Evolutionary conservation across 2,113 vertebrate genomes (phyloP).

Genomic region (Condylura cristata): DNA sequence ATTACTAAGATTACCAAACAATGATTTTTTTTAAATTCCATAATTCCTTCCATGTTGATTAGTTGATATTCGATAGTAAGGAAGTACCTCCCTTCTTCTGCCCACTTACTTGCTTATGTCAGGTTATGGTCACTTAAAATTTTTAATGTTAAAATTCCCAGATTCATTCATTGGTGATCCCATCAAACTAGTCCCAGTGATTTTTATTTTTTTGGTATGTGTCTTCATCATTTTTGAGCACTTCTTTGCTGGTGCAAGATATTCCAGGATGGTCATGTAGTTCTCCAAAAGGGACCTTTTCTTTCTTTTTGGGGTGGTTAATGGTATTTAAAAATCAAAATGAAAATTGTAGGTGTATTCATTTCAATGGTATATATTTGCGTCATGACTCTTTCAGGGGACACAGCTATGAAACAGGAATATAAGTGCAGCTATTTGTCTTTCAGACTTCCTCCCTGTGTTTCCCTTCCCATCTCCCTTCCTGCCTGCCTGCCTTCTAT

Average conservation of each 20-base stretch:
- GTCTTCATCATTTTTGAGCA: background rate
- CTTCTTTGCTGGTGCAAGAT: background rate
- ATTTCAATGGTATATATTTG: background rate
- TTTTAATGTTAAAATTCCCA: slow-evolving; percentile 24
- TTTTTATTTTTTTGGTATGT: background rate
- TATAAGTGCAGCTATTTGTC: background rate
- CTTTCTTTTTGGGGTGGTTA: background rate
- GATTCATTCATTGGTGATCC: background rate
- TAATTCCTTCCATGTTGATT: slow-evolving; percentile 25
- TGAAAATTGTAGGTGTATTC: background rate
- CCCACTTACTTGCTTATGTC: background rate
- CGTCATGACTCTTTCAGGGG: background rate
- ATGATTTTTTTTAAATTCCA: background rate
- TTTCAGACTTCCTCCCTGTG: background rate
- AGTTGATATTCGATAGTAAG: background rate
- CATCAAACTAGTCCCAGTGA: background rate
- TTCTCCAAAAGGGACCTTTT: background rate
- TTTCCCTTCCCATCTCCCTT: too few relatives aligned
- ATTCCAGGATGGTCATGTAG: background rate
- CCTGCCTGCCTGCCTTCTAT: background rate
- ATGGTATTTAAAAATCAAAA: slow-evolving; percentile 17
- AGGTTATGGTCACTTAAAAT: background rate
- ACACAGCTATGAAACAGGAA: background rate
- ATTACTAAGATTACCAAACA: slow-evolving; percentile 10
- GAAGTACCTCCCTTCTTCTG: background rate